These are phyloP conservation scores for Lycocerus yunnanus DNA, from an alignment of 2,888 invertebrate genomes.

Conservation along the genomic window DNA sequence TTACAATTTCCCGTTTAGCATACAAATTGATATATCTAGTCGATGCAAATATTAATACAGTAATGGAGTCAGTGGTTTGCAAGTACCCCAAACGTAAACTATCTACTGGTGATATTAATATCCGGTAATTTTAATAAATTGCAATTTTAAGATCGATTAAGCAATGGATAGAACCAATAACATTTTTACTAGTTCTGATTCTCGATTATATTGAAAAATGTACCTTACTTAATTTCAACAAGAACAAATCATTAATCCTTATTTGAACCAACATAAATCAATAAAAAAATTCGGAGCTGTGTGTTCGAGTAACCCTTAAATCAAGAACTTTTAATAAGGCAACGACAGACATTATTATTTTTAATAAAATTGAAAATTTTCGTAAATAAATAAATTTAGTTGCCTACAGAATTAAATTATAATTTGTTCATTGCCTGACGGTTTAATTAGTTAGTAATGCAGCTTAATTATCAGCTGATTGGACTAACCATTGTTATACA, in stretches of 20 bases:
- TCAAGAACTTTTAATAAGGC: background rate
- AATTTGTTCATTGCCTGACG: constrained; percentile 13
- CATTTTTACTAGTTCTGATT: background rate
- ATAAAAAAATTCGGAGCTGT: background rate
- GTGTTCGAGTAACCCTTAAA: background rate
- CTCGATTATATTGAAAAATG: background rate
- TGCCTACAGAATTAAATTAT: constrained; percentile 5
- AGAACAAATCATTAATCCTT: background rate
- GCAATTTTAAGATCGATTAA: background rate
- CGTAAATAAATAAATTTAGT: background rate
- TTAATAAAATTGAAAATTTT: background rate
- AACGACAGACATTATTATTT: background rate
- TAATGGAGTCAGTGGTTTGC: background rate
- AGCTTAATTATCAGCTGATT: constrained; percentile 17
- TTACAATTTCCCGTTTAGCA: constrained; percentile 15
- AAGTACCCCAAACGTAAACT: background rate
- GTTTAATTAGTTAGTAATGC: constrained; percentile 15
- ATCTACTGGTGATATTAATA: background rate
- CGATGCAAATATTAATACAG: background rate
- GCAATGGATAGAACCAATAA: background rate
- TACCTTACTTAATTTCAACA: background rate
- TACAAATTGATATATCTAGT: constrained; percentile 23
- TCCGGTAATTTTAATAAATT: background rate
- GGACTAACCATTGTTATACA: constrained; percentile 10
- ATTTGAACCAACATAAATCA: background rate